A percentile compares a stretch with the other conserved stretches of the same genome.
Evolutionary conservation across 2,888 invertebrate species (phyloP).

Genomic region (Cerceris ruficornis): DNA sequence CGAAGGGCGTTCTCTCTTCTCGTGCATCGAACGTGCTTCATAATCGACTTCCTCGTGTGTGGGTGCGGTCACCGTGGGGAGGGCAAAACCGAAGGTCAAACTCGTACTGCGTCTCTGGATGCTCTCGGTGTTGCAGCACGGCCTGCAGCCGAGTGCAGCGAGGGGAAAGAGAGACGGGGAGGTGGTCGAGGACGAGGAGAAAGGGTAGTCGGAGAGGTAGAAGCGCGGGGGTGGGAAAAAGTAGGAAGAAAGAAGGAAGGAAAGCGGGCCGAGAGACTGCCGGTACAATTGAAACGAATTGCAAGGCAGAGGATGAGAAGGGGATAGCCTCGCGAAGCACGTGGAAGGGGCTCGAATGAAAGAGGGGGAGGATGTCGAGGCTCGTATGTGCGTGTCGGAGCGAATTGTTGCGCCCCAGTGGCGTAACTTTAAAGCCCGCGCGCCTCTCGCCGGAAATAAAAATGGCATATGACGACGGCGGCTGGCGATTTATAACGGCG

Average conservation of each 20-base stretch:
- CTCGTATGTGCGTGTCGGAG: slow-evolving; percentile 13
- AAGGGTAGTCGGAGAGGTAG: slow-evolving; percentile 12
- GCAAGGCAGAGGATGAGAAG: slow-evolving; percentile 17
- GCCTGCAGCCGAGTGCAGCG: slow-evolving; percentile 54
- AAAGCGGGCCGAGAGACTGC: slow-evolving; percentile 1
- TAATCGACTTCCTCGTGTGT: slow-evolving; percentile 61
- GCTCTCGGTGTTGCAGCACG: slow-evolving; percentile 34
- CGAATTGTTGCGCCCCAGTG: slow-evolving; percentile 34
- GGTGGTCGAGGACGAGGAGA: slow-evolving; percentile 6
- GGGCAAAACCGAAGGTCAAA: slow-evolving; percentile 72
- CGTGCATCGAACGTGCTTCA: slow-evolving; percentile 46
- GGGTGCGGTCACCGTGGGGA: slow-evolving; percentile 66
- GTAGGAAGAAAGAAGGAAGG: slow-evolving; percentile 27
- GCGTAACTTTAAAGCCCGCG: slow-evolving; percentile 35
- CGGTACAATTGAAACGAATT: slow-evolving; percentile 33
- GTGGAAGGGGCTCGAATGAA: slow-evolving; percentile 36
- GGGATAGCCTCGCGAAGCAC: not conserved
- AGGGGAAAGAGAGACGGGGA: slow-evolving; percentile 15
- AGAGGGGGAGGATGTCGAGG: slow-evolving; percentile 40
- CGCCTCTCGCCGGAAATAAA: slow-evolving; percentile 25
- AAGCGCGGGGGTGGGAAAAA: slow-evolving; percentile 8
- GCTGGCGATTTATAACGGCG: not conserved
- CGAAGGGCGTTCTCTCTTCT: slow-evolving; percentile 46
- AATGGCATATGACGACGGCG: slow-evolving; percentile 4
- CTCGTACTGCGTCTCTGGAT: slow-evolving; percentile 59